Base-by-base conservation (phyloP, 1,140 invertebrate genomes). In the Neodiprion fabricii region DNA sequence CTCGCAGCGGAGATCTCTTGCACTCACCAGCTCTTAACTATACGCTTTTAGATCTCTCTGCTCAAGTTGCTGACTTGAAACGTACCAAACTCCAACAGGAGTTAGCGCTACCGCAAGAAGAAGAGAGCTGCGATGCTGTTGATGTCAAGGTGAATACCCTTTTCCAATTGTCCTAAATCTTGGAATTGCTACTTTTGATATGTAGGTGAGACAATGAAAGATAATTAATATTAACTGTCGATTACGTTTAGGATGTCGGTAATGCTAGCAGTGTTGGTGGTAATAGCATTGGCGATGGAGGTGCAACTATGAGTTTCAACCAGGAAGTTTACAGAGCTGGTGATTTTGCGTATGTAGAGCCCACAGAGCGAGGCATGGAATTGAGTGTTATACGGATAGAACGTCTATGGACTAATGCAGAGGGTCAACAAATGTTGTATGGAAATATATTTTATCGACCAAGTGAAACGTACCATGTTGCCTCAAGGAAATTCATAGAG, bases 381-480 rank as follows among this genome's bases (percentile, higher is more conserved):
- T 93, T 93, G 5, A 94, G 95, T 77, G 96, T 99, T 72, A 91
- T 98, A 71, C 92, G 96, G 79, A 96, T 99, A 74, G 96, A 98
- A 86, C 91, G 93, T 53, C 91, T 96, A 17, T 96, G 94, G 94
- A 96, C 94, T 1, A 96, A 96, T 83, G 89, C 92, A 10, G 94
- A 94, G 71, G 93, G 94, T 40, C 93, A 96, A 77, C 94, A 96
- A 79, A 96, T 97, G 92, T 90, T 99, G 67, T 95, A 97, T 82
- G 97, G 96, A 14, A 96, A 95, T 82, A 76, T 86, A 65, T 90
- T 90, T 77, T 87, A 89, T 72, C 90, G 92, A 50, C 96, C 96
- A 0, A 93, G 95, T 82, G 98, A 99, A 88, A 99, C 98, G 0
- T 99, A 95, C 89, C 98, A 99, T 88, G 91, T 98, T 4, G 94